These are phyloP conservation scores for Eira barbara DNA, from an alignment of 2,113 vertebrate genomes.

Conservation along the genomic window DNA sequence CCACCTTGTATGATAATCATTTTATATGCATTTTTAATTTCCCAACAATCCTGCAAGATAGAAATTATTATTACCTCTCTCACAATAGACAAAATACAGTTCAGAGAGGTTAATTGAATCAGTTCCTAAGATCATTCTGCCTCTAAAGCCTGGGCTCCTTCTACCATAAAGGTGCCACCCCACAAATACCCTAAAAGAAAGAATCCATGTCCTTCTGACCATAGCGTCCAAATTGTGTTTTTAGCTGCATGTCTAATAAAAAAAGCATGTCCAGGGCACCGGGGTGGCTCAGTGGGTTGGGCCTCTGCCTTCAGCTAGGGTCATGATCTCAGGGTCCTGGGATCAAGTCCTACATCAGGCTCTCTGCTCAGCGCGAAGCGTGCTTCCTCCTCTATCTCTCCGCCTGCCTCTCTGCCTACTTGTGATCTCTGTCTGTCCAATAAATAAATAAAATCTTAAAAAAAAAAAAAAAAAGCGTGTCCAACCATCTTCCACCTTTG, in stretches of 20 bases:
- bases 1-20: slow-evolving; percentile 30
- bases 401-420: no score
- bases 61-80: slow-evolving; percentile 45
- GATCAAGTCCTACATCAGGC: no score
- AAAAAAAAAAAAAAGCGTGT: not conserved
- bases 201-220: not conserved
- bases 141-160: not conserved
- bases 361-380: no score
- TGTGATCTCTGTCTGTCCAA: no score
- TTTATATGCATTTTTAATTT: slow-evolving; percentile 64
- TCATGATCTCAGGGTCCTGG: no score
- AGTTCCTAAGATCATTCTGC: not conserved
- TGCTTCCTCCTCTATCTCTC: no score
- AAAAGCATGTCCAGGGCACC: not conserved
- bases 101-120: slow-evolving; percentile 49
- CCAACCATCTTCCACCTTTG: not conserved
- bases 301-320: no score
- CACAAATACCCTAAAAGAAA: not conserved
- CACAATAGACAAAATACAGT: slow-evolving; percentile 17
- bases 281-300: no score
- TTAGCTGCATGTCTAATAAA: not conserved
- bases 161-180: not conserved
- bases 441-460: no score
- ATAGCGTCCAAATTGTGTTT: not conserved
- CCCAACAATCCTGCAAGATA: not conserved